These are phyloP conservation scores for Nematolebias whitei DNA, from an alignment of 2,113 vertebrate species.

Conservation along the genomic window DNA sequence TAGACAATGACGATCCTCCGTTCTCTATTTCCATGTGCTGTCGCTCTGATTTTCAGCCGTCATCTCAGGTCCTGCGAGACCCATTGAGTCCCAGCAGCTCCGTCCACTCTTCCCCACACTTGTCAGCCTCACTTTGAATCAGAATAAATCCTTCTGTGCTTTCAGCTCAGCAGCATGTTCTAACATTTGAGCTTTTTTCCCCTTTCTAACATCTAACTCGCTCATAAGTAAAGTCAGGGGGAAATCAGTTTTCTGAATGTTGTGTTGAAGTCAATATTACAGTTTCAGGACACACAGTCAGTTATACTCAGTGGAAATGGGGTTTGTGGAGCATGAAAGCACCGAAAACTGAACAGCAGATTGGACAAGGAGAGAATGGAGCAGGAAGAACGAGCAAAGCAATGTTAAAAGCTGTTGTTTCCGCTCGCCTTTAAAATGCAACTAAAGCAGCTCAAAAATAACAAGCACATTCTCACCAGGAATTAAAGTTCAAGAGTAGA, in stretches of 20 bases:
- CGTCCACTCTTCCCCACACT: constrained; percentile 25
- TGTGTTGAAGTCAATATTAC: constrained; percentile 16
- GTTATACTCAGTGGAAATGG: constrained; percentile 28
- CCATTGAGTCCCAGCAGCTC: constrained; percentile 23
- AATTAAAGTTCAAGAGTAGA: not conserved
- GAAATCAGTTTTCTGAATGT: constrained; percentile 1
- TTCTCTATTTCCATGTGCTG: constrained; percentile 15
- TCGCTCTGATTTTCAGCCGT: constrained; percentile 50
- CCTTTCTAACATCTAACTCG: constrained; percentile 14
- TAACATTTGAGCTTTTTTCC: not conserved
- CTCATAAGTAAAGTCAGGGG: not conserved
- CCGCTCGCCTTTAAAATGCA: constrained; percentile 7
- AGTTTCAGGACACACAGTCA: constrained; percentile 25
- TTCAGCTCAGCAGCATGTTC: not conserved
- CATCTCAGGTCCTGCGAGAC: constrained; percentile 24
- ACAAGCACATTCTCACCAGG: not conserved
- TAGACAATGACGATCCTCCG: not conserved
- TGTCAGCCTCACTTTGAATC: constrained; percentile 39
- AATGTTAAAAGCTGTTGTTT: not conserved
- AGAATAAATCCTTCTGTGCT: constrained; percentile 16
- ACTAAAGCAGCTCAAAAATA: not conserved
- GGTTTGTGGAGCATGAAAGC: constrained; percentile 52
- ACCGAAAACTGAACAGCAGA: constrained; percentile 12
- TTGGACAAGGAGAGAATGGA: not conserved
- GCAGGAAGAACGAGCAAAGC: too few species aligned